These are phyloP conservation scores for Eulithis testata DNA, from an alignment of 2,888 invertebrate genomes.

Conservation along the genomic window DNA sequence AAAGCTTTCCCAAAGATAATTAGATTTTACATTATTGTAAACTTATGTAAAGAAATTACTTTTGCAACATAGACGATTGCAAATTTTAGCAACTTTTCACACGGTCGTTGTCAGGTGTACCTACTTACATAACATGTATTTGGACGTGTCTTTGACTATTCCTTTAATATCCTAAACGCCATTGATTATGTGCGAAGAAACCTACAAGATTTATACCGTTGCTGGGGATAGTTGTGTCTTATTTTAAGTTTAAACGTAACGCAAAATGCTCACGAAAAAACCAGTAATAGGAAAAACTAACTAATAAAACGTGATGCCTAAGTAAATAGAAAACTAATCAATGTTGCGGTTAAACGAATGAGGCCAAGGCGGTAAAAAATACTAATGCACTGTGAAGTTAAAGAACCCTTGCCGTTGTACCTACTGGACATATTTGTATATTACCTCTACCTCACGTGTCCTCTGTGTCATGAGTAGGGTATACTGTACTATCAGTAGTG, in stretches of 20 bases:
- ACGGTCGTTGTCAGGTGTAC: not conserved
- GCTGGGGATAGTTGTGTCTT: not conserved
- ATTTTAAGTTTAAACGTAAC: not conserved
- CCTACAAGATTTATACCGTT: too few species aligned
- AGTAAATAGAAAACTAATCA: constrained; percentile 22
- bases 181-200: not conserved
- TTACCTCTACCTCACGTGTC: not conserved
- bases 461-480: not conserved
- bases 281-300: not conserved
- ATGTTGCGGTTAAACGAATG: constrained; percentile 28
- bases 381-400: constrained; percentile 26
- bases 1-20: constrained; percentile 23
- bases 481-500: too few species aligned
- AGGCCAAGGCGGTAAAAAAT: constrained; percentile 37
- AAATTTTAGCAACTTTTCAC: constrained; percentile 2
- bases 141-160: not conserved
- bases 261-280: not conserved
- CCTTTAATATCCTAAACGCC: not conserved
- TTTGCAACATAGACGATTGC: constrained; percentile 25
- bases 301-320: constrained; percentile 1
- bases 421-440: not conserved
- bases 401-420: constrained; percentile 4
- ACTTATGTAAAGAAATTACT: constrained; percentile 23
- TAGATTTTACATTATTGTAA: constrained; percentile 20
- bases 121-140: not conserved